Conservation (phyloP, 2,888 invertebrate species). For the Thyatira batis region DNA sequence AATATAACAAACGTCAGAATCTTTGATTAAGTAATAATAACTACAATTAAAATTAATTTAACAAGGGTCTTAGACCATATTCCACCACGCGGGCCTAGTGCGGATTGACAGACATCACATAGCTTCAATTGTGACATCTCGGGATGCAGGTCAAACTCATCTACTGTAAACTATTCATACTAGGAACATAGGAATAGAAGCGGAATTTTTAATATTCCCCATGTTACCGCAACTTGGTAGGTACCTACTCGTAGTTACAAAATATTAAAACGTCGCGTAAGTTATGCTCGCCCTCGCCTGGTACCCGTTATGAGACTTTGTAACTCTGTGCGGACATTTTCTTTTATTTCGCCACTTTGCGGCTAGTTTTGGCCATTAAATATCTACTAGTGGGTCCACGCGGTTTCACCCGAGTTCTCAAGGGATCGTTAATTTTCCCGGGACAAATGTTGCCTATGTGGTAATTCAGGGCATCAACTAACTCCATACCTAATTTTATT, state of each 20-base stretch:
- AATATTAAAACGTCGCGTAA: slow-evolving; percentile 51
- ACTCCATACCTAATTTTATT: no score
- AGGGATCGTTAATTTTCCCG: no score
- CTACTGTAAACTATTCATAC: background rate
- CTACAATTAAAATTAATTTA: no score
- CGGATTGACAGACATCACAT: background rate
- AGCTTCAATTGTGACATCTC: background rate
- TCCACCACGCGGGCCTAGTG: no score
- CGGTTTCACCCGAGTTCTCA: no score
- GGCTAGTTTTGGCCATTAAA: background rate
- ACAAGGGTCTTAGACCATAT: no score
- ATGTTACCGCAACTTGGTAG: slow-evolving; percentile 20
- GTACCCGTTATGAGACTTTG: slow-evolving; percentile 10
- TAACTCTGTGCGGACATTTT: slow-evolving; percentile 20
- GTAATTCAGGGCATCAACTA: no score
- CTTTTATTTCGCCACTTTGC: slow-evolving; percentile 13
- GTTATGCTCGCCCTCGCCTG: slow-evolving; percentile 38
- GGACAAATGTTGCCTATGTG: no score
- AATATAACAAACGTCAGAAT: no score
- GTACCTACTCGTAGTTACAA: no score
- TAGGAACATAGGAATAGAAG: slow-evolving; percentile 23
- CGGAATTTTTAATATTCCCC: slow-evolving; percentile 58
- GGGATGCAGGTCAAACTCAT: background rate
- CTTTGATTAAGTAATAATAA: no score
- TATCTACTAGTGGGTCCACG: no score